Conservation (phyloP, 1,140 invertebrate species). For the Latrodectus geometricus region DNA sequence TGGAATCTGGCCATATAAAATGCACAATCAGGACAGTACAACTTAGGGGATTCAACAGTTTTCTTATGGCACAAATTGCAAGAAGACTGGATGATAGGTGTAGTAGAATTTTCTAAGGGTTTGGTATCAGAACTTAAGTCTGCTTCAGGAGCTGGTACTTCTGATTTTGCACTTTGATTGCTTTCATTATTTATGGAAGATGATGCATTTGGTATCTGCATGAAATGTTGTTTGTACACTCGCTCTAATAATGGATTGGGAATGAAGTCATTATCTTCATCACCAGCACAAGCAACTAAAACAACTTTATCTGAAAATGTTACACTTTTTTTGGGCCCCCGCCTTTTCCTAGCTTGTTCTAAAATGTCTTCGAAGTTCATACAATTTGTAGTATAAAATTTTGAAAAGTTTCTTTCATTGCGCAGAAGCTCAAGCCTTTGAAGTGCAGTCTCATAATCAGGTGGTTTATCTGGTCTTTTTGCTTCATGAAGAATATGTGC, state of each 20-base stretch:
- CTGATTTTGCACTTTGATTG: slow-evolving; percentile 7
- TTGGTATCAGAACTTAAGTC: slow-evolving; percentile 65
- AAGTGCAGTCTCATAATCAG: slow-evolving; percentile 66
- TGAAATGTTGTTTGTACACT: slow-evolving; percentile 79
- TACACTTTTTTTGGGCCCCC: slow-evolving; percentile 84
- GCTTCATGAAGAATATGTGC: background rate
- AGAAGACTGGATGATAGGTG: slow-evolving; percentile 65
- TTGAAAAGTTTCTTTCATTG: slow-evolving; percentile 37
- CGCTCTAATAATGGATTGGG: slow-evolving; percentile 90
- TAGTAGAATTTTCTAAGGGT: background rate
- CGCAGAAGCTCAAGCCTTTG: slow-evolving; percentile 63
- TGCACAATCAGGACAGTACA: slow-evolving; percentile 89
- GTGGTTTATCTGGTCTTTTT: slow-evolving; percentile 63
- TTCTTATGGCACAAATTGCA: slow-evolving; percentile 90
- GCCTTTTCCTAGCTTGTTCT: slow-evolving; percentile 64
- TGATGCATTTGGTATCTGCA: slow-evolving; percentile 71
- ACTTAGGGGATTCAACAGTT: slow-evolving; percentile 77
- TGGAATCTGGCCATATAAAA: slow-evolving; percentile 88
- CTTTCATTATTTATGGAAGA: slow-evolving; percentile 1
- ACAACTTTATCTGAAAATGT: slow-evolving; percentile 94
- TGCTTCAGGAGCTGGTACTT: slow-evolving; percentile 38
- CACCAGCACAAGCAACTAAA: slow-evolving; percentile 88
- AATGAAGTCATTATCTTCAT: slow-evolving; percentile 86
- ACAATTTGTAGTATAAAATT: slow-evolving; percentile 20
- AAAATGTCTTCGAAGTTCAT: slow-evolving; percentile 45